phyloP scores from a whole-genome alignment of 2,113 vertebrate species.

The Shinisaurus crocodilurus region DNA sequence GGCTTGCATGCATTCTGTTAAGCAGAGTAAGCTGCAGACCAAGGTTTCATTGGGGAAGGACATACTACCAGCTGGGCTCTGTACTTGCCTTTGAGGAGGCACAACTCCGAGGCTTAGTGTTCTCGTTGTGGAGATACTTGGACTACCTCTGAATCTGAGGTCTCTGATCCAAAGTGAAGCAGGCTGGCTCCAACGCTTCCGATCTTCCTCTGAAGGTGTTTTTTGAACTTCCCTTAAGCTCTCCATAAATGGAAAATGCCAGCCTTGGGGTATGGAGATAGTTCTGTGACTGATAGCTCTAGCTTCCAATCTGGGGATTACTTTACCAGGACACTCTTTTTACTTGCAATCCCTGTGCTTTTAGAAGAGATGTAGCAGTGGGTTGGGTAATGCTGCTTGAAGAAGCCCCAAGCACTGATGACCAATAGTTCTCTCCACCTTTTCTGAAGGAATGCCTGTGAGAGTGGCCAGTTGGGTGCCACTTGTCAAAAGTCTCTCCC shows the following conservation, averaged over 20 bases:
- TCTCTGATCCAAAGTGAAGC: too few species aligned
- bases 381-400: too few species aligned
- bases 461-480: too few species aligned
- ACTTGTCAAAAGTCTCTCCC: too few species aligned
- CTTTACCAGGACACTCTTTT: neutral
- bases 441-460: too few species aligned
- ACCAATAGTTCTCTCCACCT: too few species aligned
- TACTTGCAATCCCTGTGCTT: neutral
- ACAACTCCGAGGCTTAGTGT: neutral
- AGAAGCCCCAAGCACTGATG: too few species aligned
- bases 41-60: neutral
- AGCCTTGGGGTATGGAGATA: neutral
- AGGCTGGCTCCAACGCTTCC: neutral
- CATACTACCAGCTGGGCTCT: neutral
- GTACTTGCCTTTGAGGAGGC: too few species aligned
- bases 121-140: neutral
- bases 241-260: neutral
- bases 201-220: neutral
- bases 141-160: neutral
- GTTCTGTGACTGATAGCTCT: neutral
- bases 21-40: neutral
- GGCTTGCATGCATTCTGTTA: neutral
- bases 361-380: neutral
- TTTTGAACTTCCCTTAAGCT: neutral
- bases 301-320: neutral